These are phyloP conservation scores for Branchipolynoe longqiensis DNA, from an alignment of 2,888 invertebrate species.

Conservation along the genomic window DNA sequence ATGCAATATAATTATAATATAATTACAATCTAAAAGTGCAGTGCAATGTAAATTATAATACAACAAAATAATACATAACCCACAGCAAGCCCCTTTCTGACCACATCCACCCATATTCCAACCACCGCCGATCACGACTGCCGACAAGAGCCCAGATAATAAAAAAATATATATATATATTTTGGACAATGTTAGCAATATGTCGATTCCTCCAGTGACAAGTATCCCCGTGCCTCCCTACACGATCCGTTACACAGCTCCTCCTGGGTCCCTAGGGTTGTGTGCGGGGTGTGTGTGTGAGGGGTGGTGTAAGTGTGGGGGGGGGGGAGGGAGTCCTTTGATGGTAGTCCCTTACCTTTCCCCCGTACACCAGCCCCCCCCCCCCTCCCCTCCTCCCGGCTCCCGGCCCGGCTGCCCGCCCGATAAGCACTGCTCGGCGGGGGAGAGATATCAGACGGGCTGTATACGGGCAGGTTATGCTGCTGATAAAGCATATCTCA, in stretches of 20 bases:
- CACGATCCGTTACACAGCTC: slow-evolving; percentile 14
- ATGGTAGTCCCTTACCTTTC: not conserved
- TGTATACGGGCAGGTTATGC: no score
- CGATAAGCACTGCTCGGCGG: no score
- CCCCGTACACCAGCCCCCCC: not conserved
- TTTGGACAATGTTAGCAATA: slow-evolving; percentile 31
- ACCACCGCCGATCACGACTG: not conserved
- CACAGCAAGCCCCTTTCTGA: no score
- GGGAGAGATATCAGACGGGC: no score
- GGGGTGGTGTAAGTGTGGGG: not conserved
- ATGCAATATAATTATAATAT: no score
- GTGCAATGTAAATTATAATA: no score
- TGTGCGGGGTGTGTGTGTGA: not conserved
- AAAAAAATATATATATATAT: no score
- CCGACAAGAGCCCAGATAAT: not conserved
- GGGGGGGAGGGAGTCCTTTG: not conserved
- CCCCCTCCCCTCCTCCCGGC: slow-evolving; percentile 25
- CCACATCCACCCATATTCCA: not conserved
- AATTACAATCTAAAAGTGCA: no score
- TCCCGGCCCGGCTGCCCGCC: no score
- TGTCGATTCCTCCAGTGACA: slow-evolving; percentile 6
- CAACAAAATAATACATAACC: no score
- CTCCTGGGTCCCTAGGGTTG: not conserved
- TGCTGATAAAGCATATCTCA: no score
- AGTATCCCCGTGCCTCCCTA: not conserved